Percentiles rank a stretch among this genome's conserved stretches.
phyloP scores from a whole-genome alignment of 2,113 vertebrate genomes.

The Thalassarche chlororhynchos region DNA sequence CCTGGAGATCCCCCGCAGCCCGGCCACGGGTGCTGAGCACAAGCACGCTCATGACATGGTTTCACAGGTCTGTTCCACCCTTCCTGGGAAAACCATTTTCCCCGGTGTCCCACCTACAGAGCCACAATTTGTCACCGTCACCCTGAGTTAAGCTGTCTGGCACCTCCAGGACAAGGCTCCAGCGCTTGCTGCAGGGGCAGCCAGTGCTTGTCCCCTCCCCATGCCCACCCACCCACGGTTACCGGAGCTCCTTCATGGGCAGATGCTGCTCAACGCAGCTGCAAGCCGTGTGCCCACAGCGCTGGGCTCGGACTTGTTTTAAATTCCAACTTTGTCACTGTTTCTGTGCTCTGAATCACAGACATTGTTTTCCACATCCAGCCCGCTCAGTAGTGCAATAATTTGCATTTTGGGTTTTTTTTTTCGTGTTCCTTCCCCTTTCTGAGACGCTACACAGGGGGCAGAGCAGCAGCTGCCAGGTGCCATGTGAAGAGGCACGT shows the following conservation, averaged over 20 bases:
- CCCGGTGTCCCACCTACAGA: neutral
- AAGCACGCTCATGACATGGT: neutral
- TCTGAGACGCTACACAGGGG: neutral
- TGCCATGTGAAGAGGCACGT: accelerated
- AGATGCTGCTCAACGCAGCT: neutral
- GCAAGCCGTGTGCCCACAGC: accelerated
- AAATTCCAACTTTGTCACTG: neutral
- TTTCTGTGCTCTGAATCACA: neutral
- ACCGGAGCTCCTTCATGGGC: accelerated
- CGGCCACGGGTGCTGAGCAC: accelerated
- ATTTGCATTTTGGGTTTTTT: neutral
- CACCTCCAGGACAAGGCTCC: neutral
- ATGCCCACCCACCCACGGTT: neutral
- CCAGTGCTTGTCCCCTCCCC: neutral
- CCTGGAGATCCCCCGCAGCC: neutral
- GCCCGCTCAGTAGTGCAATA: neutral
- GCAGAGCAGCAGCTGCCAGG: neutral
- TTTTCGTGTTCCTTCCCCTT: neutral
- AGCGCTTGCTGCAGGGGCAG: neutral
- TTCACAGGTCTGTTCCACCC: neutral
- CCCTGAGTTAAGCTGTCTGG: too few relatives aligned
- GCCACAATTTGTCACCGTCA: neutral
- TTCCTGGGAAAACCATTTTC: neutral
- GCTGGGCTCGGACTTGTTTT: neutral
- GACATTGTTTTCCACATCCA: neutral